These are phyloP conservation scores for Typhlichthys eigenmanni DNA, from an alignment of 2,797 vertebrate genomes.

Conservation along the genomic window DNA sequence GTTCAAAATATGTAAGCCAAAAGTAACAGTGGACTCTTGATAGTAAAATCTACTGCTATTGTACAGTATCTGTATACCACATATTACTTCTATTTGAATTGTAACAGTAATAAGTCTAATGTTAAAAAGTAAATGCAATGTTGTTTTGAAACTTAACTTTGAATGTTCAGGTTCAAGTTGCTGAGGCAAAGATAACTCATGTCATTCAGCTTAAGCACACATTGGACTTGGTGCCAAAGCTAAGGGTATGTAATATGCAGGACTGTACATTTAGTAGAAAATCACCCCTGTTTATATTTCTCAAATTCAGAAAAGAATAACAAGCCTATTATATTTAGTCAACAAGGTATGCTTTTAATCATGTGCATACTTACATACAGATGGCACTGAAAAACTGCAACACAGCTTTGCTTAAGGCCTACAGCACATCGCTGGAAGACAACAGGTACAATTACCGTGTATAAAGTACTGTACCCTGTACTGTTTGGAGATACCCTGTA, in stretches of 20 bases:
- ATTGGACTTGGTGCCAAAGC: constrained; percentile 87
- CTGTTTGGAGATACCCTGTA: not conserved
- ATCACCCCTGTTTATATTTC: too few species aligned
- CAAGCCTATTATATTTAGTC: too few species aligned
- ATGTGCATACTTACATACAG: constrained; percentile 59
- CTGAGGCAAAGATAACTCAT: constrained; percentile 96
- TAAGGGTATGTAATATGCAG: constrained; percentile 79
- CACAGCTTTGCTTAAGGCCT: constrained; percentile 88
- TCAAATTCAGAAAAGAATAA: too few species aligned
- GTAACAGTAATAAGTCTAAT: not conserved
- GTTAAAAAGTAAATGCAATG: not conserved
- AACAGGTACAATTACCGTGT: constrained; percentile 74
- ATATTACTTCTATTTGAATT: constrained; percentile 1
- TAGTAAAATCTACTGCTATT: too few species aligned
- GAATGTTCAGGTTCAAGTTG: constrained; percentile 82
- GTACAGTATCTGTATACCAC: too few species aligned
- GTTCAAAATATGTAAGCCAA: not conserved
- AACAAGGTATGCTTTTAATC: too few species aligned
- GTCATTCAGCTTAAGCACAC: constrained; percentile 96
- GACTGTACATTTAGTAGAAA: not conserved
- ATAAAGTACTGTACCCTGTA: not conserved
- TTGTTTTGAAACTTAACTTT: constrained; percentile 4
- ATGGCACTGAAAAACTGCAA: constrained; percentile 82
- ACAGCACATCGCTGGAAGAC: constrained; percentile 87
- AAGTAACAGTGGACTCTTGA: not conserved